Percentiles rank a stretch among this genome's conserved stretches.
phyloP scores from a whole-genome alignment of 2,888 invertebrate species.

The Galerucella nymphaeae region DNA sequence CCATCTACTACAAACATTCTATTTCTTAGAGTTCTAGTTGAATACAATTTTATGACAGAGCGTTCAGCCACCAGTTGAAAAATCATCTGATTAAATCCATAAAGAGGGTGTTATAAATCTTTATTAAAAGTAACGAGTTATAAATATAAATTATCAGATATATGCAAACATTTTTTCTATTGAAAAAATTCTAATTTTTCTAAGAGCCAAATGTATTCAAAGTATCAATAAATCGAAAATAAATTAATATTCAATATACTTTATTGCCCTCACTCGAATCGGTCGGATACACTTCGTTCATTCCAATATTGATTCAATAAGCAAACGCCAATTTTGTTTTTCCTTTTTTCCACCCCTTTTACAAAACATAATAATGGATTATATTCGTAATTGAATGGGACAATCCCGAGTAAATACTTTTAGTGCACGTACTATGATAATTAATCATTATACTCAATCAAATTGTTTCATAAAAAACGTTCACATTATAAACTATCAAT shows the following conservation, averaged over 20 bases:
- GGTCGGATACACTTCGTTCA: conserved; percentile 9
- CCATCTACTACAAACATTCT: too few species aligned
- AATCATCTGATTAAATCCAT: background rate
- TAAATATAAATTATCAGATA: conserved; percentile 8
- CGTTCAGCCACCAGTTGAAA: too few species aligned
- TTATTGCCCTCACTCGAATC: conserved; percentile 13
- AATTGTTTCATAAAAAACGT: too few species aligned
- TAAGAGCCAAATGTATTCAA: conserved; percentile 15
- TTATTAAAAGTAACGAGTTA: background rate
- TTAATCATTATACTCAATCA: too few species aligned
- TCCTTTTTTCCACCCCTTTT: background rate
- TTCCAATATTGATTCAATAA: conserved; percentile 17
- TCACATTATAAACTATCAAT: too few species aligned
- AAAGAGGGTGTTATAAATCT: background rate
- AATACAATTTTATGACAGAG: too few species aligned
- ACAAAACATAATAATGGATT: background rate
- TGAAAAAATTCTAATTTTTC: conserved; percentile 10
- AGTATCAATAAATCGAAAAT: conserved; percentile 28
- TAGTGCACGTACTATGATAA: too few species aligned
- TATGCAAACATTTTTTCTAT: background rate
- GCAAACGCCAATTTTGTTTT: background rate
- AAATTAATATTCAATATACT: conserved; percentile 36
- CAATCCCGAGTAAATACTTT: too few species aligned
- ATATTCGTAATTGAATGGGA: background rate
- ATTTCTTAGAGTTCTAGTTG: too few species aligned